Conservation (phyloP, 2,888 invertebrate genomes). For the Crocallis elinguaria region DNA sequence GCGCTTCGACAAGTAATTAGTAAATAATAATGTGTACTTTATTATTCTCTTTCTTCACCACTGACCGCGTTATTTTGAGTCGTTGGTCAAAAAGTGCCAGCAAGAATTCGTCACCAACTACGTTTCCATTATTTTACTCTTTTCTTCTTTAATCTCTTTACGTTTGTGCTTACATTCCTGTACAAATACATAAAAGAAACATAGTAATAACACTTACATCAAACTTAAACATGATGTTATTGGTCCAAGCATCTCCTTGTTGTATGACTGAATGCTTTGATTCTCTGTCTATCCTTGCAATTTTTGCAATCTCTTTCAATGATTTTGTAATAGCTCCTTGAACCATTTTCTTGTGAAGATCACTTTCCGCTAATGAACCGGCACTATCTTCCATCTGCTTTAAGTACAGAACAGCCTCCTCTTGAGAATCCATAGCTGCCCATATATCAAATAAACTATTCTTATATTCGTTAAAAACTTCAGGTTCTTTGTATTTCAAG, state of each 20-base stretch:
- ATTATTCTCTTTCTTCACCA: too few species aligned
- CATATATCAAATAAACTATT: conserved; percentile 34
- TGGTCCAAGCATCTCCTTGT: conserved; percentile 57
- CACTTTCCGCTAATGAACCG: conserved; percentile 22
- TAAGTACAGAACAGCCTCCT: conserved; percentile 14
- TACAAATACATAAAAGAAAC: too few species aligned
- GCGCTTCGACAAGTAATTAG: too few species aligned
- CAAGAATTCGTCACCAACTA: too few species aligned
- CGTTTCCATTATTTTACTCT: too few species aligned
- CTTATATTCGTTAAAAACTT: conserved; percentile 32
- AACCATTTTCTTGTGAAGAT: conserved; percentile 27
- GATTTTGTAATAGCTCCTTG: conserved; percentile 16
- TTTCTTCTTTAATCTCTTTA: too few species aligned
- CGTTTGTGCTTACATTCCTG: too few species aligned
- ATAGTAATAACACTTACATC: conserved; percentile 35
- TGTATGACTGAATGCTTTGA: conserved; percentile 44
- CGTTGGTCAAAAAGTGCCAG: too few species aligned
- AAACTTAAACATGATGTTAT: conserved; percentile 53
- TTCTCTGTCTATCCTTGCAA: conserved; percentile 33
- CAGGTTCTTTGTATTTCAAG: conserved; percentile 45
- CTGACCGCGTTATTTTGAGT: too few species aligned
- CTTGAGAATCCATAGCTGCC: neutral
- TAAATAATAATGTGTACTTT: too few species aligned
- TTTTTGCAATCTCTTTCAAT: conserved; percentile 6
- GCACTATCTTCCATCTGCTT: conserved; percentile 19